These are phyloP conservation scores for Urocynchramus pylzowi DNA, from an alignment of 2,113 vertebrate species.

Conservation along the genomic window DNA sequence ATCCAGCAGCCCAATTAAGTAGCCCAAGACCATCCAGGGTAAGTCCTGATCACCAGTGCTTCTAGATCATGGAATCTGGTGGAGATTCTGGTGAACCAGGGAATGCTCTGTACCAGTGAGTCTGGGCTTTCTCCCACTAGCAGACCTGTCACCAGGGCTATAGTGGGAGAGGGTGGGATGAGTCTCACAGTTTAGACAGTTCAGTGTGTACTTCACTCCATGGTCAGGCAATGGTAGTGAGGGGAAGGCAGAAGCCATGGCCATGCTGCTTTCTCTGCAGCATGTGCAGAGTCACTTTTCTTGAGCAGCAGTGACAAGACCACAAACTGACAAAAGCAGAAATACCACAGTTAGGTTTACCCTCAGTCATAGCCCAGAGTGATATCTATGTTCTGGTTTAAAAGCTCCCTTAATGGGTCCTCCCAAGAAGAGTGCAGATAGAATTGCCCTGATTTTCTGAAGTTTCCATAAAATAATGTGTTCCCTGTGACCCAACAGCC, in stretches of 20 bases:
- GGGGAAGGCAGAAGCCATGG: background rate
- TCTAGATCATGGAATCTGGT: background rate
- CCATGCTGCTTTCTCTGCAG: background rate
- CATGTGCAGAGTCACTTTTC: background rate
- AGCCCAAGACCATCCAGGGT: background rate
- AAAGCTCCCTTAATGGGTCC: background rate
- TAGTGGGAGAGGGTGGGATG: accelerated
- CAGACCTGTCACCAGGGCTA: background rate
- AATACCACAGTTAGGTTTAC: accelerated
- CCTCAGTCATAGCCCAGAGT: background rate
- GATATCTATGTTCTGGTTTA: background rate
- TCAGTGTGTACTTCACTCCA: background rate
- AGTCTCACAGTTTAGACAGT: background rate
- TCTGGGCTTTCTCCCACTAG: background rate
- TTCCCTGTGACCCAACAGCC: background rate
- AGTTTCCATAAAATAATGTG: background rate
- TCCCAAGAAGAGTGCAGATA: background rate
- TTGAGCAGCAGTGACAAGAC: background rate
- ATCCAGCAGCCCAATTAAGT: background rate
- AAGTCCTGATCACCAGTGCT: background rate
- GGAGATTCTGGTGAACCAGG: no score
- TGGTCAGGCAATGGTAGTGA: background rate
- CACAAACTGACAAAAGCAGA: background rate
- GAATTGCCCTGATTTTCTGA: background rate
- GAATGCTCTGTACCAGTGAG: background rate